Percentiles rank a stretch among this genome's conserved stretches.
These are phyloP conservation scores for Hemibagrus guttatus DNA, from an alignment of 2,797 vertebrate species.

Conservation along the genomic window DNA sequence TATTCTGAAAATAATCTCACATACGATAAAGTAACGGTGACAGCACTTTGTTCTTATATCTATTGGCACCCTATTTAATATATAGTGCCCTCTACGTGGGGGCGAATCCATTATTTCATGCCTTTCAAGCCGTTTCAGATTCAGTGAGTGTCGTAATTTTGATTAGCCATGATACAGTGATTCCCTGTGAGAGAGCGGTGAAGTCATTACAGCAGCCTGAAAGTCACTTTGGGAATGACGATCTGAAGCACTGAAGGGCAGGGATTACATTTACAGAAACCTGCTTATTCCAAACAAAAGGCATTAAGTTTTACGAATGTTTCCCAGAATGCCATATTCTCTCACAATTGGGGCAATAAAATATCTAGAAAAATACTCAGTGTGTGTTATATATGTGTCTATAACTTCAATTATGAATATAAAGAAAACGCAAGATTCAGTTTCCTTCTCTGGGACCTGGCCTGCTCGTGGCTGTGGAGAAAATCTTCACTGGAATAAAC, in stretches of 20 bases:
- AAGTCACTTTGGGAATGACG: background rate
- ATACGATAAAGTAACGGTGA: background rate
- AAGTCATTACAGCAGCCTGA: slow-evolving; percentile 2
- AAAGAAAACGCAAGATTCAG: no score
- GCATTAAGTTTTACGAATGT: background rate
- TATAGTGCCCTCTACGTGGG: background rate
- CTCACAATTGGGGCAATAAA: background rate
- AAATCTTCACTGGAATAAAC: background rate
- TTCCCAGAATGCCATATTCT: background rate
- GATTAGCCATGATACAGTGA: slow-evolving; percentile 5
- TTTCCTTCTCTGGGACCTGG: background rate
- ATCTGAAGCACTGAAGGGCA: background rate
- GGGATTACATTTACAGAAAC: background rate
- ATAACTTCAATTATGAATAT: no score
- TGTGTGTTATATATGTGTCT: background rate
- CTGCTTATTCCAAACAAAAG: background rate
- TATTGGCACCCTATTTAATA: slow-evolving; percentile 12
- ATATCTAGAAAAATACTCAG: background rate
- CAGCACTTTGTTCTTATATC: background rate
- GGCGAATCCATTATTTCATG: background rate
- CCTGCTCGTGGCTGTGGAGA: background rate
- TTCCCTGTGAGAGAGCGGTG: background rate
- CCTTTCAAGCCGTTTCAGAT: background rate
- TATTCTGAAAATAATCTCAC: background rate
- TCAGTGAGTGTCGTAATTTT: background rate